A percentile compares a stretch with the other conserved stretches of the same genome.
Evolutionary conservation across 2,113 vertebrate species (phyloP).

Genomic region (Macrotis lagotis): DNA sequence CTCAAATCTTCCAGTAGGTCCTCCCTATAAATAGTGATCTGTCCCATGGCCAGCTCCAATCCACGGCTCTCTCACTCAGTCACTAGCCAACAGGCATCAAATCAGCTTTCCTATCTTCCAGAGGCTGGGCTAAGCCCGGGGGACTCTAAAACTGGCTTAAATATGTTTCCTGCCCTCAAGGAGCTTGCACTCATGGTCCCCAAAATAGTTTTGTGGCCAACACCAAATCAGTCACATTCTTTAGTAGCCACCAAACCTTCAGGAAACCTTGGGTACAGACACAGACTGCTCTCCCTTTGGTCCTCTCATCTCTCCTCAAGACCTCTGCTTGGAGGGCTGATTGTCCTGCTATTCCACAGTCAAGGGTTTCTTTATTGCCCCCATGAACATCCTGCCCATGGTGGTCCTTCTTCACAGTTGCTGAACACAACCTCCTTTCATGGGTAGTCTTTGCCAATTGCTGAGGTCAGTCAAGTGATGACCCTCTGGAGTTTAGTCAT

Average conservation of each 20-base stretch:
- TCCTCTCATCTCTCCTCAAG: neutral
- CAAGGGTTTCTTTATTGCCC: no score
- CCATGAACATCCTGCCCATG: neutral
- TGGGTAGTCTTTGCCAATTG: neutral
- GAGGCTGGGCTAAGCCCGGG: neutral
- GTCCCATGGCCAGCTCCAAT: neutral
- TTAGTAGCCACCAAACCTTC: no score
- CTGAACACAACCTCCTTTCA: neutral
- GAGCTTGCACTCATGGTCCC: neutral
- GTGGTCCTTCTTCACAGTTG: neutral
- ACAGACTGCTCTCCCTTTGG: neutral
- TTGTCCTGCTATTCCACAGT: no score
- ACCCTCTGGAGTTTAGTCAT: constrained; percentile 2
- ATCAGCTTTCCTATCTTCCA: neutral
- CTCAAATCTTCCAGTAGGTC: neutral
- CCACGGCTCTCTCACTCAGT: neutral
- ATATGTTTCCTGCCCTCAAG: neutral
- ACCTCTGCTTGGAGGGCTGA: neutral
- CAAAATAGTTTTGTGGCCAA: neutral
- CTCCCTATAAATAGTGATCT: neutral
- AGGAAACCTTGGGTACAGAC: no score
- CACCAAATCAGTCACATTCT: neutral
- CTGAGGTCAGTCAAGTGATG: neutral
- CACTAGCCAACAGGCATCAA: neutral
- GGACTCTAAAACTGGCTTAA: neutral